phyloP scores from a whole-genome alignment of 2,113 vertebrate genomes.

The Formicarius rufipectus region DNA sequence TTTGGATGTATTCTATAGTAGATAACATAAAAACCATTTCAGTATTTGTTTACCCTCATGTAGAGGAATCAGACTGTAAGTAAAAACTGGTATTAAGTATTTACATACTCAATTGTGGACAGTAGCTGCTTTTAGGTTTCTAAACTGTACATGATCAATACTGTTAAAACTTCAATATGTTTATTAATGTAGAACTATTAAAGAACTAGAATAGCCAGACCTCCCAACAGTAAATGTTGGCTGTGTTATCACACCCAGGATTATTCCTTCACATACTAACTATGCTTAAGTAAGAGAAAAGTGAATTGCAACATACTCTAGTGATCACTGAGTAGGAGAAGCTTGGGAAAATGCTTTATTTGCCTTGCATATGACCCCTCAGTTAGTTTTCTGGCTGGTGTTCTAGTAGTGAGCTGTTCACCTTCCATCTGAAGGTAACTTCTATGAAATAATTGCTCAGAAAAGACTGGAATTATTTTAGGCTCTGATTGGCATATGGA shows the following conservation, averaged over 20 bases:
- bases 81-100: background rate
- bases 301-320: background rate
- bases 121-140: background rate
- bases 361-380: background rate
- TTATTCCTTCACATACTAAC: background rate
- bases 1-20: background rate
- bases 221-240: background rate
- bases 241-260: background rate
- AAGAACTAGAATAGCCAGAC: background rate
- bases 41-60: background rate
- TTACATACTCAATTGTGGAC: background rate
- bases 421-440: background rate
- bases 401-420: background rate
- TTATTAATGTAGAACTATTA: background rate
- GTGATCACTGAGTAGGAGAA: background rate
- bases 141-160: background rate
- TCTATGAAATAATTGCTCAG: background rate
- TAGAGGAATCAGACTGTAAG: background rate
- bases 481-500: background rate
- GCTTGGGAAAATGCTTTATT: background rate
- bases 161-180: background rate
- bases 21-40: background rate
- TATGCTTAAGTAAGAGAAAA: background rate
- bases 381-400: background rate
- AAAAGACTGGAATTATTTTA: background rate